phyloP scores from a whole-genome alignment of 2,888 invertebrate genomes.

The Phytoseiulus persimilis region DNA sequence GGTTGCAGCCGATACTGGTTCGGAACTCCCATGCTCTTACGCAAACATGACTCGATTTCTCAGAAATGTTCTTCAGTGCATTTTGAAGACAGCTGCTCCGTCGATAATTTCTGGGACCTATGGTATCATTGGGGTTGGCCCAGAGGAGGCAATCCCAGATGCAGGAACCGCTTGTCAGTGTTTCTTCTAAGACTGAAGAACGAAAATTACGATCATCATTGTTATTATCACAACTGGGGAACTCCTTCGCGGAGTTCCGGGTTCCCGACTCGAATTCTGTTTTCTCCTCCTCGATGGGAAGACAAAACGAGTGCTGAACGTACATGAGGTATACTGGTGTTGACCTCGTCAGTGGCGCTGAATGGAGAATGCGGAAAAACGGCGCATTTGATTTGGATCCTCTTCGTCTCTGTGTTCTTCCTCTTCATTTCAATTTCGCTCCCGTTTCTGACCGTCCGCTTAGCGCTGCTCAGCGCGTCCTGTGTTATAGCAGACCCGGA shows the following conservation, averaged over 20 bases:
- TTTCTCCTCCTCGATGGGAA: neutral
- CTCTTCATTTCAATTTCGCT: neutral
- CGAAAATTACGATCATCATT: neutral
- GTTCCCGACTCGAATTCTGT: neutral
- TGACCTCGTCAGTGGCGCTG: neutral
- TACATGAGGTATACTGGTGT: neutral
- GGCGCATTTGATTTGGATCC: neutral
- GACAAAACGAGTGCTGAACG: neutral
- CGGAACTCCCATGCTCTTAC: neutral
- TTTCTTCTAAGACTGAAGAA: neutral
- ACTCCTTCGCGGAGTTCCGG: neutral
- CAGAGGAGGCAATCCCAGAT: neutral
- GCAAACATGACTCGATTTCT: neutral
- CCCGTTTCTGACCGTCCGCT: neutral
- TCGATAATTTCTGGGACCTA: neutral
- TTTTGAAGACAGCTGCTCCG: neutral
- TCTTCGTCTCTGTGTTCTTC: neutral
- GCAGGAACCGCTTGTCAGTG: neutral
- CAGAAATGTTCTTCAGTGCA: neutral
- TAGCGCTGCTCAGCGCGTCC: too few relatives aligned
- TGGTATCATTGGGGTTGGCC: neutral
- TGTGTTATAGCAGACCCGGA: too few relatives aligned
- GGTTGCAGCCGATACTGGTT: neutral
- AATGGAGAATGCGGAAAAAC: neutral
- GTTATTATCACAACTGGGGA: neutral